Evolutionary conservation across 2,797 vertebrate genomes (phyloP).

Genomic region (Stomatorhinus walkeri): DNA sequence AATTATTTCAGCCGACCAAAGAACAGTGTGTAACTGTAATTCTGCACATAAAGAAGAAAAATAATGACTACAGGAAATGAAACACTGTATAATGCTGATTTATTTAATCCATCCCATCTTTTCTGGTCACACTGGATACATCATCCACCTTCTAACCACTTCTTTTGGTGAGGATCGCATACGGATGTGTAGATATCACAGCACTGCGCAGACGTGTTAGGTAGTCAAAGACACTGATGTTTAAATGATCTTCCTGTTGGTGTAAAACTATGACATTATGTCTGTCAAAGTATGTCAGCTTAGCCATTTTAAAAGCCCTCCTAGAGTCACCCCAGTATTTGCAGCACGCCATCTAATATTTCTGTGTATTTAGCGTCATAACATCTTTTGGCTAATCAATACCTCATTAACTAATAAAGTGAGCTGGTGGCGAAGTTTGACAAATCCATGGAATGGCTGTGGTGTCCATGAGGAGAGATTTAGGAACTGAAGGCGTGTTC

Average conservation of each 20-base stretch:
- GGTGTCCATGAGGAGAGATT: not conserved
- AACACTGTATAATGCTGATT: not conserved
- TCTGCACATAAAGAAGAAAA: not conserved
- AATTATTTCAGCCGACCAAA: not conserved
- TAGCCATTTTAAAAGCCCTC: not conserved
- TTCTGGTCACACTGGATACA: not conserved
- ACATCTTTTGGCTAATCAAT: not conserved
- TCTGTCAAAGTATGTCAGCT: not conserved
- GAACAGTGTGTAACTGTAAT: not conserved
- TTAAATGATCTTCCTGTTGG: not conserved
- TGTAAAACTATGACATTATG: not conserved
- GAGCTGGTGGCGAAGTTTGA: not conserved
- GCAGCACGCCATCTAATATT: not conserved
- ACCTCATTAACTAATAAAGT: not conserved
- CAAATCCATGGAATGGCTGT: not conserved
- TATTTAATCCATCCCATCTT: not conserved
- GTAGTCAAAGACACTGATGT: not conserved
- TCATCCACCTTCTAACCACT: not conserved
- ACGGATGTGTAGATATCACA: not conserved
- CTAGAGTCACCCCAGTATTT: not conserved
- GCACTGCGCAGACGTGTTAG: not conserved
- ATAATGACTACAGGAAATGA: not conserved
- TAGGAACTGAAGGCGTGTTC: not conserved
- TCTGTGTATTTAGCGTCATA: not conserved
- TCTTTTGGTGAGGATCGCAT: not conserved